These are phyloP conservation scores for Pedetes capensis DNA, from an alignment of 2,113 vertebrate genomes.

Conservation along the genomic window DNA sequence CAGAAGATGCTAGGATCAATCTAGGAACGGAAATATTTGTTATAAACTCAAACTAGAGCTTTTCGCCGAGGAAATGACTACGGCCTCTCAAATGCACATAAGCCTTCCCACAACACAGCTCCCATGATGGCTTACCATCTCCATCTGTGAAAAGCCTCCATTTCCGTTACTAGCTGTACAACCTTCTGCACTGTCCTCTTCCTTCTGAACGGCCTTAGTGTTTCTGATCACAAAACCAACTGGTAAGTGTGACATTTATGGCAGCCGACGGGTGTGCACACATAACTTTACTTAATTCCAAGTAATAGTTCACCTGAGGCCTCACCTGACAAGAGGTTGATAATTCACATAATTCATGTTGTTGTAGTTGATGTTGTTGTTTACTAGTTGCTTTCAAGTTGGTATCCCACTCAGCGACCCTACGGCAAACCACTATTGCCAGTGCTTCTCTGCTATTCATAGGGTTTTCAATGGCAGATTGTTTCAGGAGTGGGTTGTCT, in stretches of 20 bases:
- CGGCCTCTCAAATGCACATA: constrained; percentile 13
- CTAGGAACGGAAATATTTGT: constrained; percentile 74
- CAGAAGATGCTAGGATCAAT: constrained; percentile 55
- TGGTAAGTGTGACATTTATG: background rate
- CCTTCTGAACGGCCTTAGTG: background rate
- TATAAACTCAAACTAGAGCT: constrained; percentile 69
- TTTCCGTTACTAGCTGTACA: background rate
- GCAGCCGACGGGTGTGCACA: background rate
- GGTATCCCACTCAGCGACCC: too few species aligned
- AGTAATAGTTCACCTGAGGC: background rate
- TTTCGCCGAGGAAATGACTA: background rate
- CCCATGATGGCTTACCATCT: constrained; percentile 59
- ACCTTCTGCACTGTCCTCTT: background rate
- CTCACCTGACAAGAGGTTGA: background rate
- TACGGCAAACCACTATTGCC: too few species aligned
- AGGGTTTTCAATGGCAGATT: too few species aligned
- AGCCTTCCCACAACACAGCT: constrained; percentile 64
- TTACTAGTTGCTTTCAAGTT: too few species aligned
- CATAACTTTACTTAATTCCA: background rate
- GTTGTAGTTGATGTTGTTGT: too few species aligned
- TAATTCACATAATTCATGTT: too few species aligned
- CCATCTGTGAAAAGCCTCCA: background rate
- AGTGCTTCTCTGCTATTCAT: too few species aligned
- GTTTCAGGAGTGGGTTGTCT: too few species aligned
- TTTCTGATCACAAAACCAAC: background rate